Conservation (phyloP, 2,888 invertebrate genomes). For the Globia sparganii region DNA sequence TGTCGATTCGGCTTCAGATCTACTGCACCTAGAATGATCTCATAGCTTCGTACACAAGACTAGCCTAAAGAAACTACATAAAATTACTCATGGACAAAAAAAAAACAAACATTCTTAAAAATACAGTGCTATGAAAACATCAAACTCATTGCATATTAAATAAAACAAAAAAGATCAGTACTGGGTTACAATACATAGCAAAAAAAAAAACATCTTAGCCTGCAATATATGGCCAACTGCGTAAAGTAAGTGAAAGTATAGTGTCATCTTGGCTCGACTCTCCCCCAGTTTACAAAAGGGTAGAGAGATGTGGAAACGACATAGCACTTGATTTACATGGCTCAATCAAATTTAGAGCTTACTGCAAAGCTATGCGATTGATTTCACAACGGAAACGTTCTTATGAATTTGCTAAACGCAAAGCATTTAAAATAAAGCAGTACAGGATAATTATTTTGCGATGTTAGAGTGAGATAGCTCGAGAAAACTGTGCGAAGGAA, state of each 20-base stretch:
- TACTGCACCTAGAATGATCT: neutral
- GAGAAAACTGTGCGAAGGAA: neutral
- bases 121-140: constrained; percentile 12
- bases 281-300: constrained; percentile 27
- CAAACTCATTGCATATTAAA: neutral
- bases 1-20: neutral
- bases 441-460: constrained; percentile 34
- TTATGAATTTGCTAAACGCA: constrained; percentile 25
- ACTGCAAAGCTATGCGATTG: constrained; percentile 43
- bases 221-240: too few species aligned
- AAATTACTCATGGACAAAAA: constrained; percentile 5
- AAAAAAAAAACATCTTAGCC: neutral
- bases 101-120: neutral
- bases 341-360: constrained; percentile 47
- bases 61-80: neutral
- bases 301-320: constrained; percentile 53
- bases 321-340: constrained; percentile 33
- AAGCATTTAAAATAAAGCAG: constrained; percentile 36
- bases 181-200: neutral
- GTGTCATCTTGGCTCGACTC: constrained; percentile 28
- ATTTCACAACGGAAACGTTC: constrained; percentile 50
- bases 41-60: neutral
- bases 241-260: too few species aligned
- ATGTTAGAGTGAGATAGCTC: constrained; percentile 10
- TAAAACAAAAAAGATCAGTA: neutral